phyloP scores from a whole-genome alignment of 2,113 vertebrate genomes.

The Ahaetulla prasina region DNA sequence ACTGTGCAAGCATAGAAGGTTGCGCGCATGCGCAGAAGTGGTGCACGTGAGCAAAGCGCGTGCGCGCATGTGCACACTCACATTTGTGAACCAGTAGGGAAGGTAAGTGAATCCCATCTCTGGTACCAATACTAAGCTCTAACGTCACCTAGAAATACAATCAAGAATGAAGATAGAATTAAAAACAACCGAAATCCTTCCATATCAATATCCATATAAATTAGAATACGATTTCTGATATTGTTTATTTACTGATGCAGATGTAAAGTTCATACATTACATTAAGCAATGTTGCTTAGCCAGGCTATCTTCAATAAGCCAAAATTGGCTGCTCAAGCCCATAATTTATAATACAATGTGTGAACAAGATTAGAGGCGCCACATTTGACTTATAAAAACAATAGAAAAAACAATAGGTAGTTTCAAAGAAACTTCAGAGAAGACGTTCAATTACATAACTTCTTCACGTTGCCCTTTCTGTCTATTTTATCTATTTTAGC shows the following conservation, averaged over 20 bases:
- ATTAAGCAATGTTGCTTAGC: neutral
- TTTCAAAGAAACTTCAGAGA: neutral
- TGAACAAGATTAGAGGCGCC: neutral
- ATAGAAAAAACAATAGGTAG: neutral
- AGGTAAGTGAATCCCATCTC: no score
- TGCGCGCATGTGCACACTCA: no score
- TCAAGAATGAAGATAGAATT: neutral
- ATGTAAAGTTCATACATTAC: neutral
- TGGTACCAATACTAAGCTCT: neutral
- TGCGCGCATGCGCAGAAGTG: no score
- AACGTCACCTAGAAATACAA: neutral
- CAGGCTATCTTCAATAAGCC: neutral
- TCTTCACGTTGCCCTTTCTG: neutral
- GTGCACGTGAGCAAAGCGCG: no score
- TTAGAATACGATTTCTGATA: neutral
- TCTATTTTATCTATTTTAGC: neutral
- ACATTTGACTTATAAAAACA: neutral
- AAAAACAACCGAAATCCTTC: neutral
- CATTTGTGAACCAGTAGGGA: no score
- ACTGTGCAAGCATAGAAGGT: no score
- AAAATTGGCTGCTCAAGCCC: neutral
- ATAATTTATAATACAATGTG: neutral
- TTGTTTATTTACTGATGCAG: neutral
- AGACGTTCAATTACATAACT: neutral
- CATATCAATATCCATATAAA: neutral